These are phyloP conservation scores for Stegostoma tigrinum DNA, from an alignment of 2,113 vertebrate species.

Conservation along the genomic window DNA sequence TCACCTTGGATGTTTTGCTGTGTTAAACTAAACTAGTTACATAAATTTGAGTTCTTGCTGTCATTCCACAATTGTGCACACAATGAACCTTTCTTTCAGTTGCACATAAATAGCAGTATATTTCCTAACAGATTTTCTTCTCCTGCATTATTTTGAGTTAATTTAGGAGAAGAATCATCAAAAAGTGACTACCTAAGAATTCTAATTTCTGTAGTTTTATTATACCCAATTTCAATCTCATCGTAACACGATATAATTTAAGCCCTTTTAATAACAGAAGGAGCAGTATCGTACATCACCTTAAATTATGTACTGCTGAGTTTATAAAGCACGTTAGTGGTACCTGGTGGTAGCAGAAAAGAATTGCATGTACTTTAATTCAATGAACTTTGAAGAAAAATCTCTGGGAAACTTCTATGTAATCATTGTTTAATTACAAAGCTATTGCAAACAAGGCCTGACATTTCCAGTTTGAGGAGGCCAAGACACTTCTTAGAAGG, in stretches of 20 bases:
- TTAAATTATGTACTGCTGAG: background rate
- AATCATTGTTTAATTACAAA: background rate
- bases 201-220: background rate
- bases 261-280: background rate
- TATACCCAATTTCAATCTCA: background rate
- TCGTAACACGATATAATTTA: background rate
- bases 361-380: background rate
- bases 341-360: background rate
- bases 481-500: background rate
- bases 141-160: background rate
- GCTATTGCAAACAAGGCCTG: background rate
- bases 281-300: background rate
- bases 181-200: background rate
- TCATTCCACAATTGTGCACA: background rate
- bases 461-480: background rate
- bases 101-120: background rate
- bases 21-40: background rate
- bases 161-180: background rate
- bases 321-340: background rate
- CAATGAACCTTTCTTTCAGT: background rate
- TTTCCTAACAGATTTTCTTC: background rate
- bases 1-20: background rate
- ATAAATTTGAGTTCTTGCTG: background rate
- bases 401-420: background rate
- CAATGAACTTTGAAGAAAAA: background rate